A percentile compares a stretch with the other conserved stretches of the same genome.
Conservation (phyloP, 2,113 vertebrate species). For the Forbesichthys papilliferus region DNA sequence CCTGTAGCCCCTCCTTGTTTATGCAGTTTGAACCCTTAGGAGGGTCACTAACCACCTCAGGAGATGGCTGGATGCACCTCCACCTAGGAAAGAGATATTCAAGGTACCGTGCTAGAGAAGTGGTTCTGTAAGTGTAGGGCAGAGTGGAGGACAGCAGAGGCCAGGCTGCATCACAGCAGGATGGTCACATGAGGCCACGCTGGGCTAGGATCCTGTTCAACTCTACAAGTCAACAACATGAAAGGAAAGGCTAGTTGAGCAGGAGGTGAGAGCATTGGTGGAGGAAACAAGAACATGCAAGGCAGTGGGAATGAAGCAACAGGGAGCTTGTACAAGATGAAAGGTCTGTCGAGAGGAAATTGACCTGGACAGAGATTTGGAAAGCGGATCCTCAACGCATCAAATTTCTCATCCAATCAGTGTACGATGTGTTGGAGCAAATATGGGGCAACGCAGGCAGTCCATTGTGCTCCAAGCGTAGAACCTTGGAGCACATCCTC, state of each 20-base stretch:
- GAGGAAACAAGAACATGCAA: constrained; percentile 8
- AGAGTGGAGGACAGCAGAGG: neutral
- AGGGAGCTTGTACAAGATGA: constrained; percentile 7
- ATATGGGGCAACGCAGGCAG: too few species aligned
- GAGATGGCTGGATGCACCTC: neutral
- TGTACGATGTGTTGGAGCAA: too few species aligned
- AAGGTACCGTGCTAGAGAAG: neutral
- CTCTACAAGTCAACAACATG: neutral
- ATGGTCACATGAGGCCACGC: neutral
- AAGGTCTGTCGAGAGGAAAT: neutral
- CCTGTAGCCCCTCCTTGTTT: too few species aligned
- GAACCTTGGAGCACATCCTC: constrained; percentile 6
- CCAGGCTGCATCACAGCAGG: constrained; percentile 2
- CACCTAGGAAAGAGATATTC: neutral
- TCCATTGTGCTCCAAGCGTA: constrained; percentile 2
- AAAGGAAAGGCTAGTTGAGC: constrained; percentile 5
- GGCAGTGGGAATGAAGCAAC: neutral
- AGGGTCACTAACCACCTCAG: too few species aligned
- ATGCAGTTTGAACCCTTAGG: too few species aligned
- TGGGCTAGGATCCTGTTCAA: constrained; percentile 9
- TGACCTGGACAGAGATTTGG: too few species aligned
- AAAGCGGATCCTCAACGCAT: too few species aligned
- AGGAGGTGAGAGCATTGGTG: constrained; percentile 10
- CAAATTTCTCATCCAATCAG: neutral
- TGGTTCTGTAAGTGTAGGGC: neutral